Percentiles rank a stretch among this genome's conserved stretches.
Conservation (phyloP, 2,797 vertebrate species). For the Sebastes goodei region DNA sequence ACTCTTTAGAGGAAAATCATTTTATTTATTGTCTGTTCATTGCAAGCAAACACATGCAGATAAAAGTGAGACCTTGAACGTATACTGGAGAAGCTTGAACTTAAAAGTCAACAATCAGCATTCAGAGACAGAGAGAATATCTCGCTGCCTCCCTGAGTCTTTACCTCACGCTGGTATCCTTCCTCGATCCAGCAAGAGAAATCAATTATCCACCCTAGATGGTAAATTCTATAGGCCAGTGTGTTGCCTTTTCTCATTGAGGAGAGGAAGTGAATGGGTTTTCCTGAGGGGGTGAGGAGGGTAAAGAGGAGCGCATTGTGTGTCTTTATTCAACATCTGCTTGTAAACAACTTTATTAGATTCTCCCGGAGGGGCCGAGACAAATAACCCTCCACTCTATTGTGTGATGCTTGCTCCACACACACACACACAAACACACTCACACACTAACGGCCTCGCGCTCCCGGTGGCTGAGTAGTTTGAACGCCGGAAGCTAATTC, state of each 20-base stretch:
- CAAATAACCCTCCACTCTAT: slow-evolving; percentile 45
- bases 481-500: slow-evolving; percentile 33
- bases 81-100: background rate
- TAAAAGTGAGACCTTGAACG: background rate
- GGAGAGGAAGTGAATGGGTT: slow-evolving; percentile 34
- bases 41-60: background rate
- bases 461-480: slow-evolving; percentile 3
- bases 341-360: slow-evolving; percentile 74
- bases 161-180: background rate
- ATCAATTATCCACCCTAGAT: slow-evolving; percentile 73
- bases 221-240: slow-evolving; percentile 53
- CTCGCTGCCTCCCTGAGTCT: background rate
- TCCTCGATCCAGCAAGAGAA: slow-evolving; percentile 16
- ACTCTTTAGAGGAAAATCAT: background rate
- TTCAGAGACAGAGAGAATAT: background rate
- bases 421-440: background rate
- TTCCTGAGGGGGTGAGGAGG: background rate
- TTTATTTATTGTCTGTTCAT: background rate
- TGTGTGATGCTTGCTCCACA: slow-evolving; percentile 16
- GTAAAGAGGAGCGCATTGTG: slow-evolving; percentile 22
- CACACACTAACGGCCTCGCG: background rate
- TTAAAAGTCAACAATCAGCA: background rate
- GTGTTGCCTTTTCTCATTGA: slow-evolving; percentile 18
- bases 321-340: slow-evolving; percentile 59
- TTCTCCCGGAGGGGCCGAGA: slow-evolving; percentile 19